Percentiles rank a stretch among this genome's conserved stretches.
These are phyloP conservation scores for Digitonthophagus gazella DNA, from an alignment of 2,888 invertebrate species.

Conservation along the genomic window DNA sequence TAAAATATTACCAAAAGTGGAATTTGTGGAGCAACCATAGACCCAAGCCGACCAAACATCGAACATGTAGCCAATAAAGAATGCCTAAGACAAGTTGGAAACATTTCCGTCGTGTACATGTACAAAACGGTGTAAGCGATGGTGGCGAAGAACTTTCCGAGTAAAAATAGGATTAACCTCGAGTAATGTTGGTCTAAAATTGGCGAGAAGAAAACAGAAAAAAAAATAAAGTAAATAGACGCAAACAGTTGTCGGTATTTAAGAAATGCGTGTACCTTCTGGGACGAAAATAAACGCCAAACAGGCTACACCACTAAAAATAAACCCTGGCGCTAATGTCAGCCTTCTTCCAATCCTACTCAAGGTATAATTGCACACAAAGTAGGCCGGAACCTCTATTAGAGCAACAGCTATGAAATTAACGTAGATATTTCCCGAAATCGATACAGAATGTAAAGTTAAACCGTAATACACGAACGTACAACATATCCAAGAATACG, in stretches of 20 bases:
- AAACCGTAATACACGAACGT: constrained; percentile 77
- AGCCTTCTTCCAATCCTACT: constrained; percentile 63
- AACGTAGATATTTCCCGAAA: constrained; percentile 70
- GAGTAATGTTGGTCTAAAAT: constrained; percentile 19
- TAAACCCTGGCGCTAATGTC: constrained; percentile 61
- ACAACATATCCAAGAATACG: constrained; percentile 73
- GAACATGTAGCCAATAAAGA: constrained; percentile 67
- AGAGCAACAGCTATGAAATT: constrained; percentile 67
- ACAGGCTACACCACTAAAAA: constrained; percentile 61
- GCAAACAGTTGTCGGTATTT: background rate
- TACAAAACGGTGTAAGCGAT: constrained; percentile 66
- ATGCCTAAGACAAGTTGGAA: constrained; percentile 66
- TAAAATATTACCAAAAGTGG: constrained; percentile 57
- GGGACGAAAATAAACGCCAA: constrained; percentile 58
- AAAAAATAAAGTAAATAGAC: background rate
- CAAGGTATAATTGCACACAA: constrained; percentile 61
- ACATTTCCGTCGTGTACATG: constrained; percentile 69
- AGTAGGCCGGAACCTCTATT: constrained; percentile 70
- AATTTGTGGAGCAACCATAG: constrained; percentile 69
- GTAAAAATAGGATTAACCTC: constrained; percentile 50
- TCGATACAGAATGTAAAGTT: constrained; percentile 70
- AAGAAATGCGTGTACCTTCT: constrained; percentile 23
- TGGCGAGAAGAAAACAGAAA: background rate
- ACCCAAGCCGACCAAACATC: constrained; percentile 67
- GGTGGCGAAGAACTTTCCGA: constrained; percentile 65